A percentile compares a stretch with the other conserved stretches of the same genome.
Conservation (phyloP, 2,888 invertebrate genomes). For the Villa cingulata region DNA sequence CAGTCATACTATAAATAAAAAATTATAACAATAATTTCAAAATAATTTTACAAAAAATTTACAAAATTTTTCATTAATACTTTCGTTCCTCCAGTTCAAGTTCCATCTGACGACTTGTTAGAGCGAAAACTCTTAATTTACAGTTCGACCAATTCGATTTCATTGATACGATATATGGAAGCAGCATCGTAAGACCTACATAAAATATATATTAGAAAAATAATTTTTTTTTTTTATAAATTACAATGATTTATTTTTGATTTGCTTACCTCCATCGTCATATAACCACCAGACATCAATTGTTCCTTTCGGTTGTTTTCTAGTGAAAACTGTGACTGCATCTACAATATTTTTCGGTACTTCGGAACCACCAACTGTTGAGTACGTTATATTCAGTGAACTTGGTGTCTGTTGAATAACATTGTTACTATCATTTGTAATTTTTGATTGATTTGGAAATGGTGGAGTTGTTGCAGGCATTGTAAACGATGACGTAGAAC, state of each 20-base stretch:
- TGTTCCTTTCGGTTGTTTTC: constrained; percentile 63
- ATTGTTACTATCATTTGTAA: constrained; percentile 19
- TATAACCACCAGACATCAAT: constrained; percentile 96
- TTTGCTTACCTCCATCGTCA: constrained; percentile 64
- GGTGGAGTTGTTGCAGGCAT: constrained; percentile 27
- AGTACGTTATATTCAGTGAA: constrained; percentile 26
- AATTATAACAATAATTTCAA: not conserved
- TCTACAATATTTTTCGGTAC: constrained; percentile 52
- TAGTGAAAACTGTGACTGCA: constrained; percentile 59
- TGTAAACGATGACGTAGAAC: constrained; percentile 25
- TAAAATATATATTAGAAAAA: constrained; percentile 27
- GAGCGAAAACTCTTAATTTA: constrained; percentile 67
- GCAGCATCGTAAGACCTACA: constrained; percentile 57
- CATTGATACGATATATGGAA: constrained; percentile 74
- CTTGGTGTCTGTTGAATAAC: constrained; percentile 9
- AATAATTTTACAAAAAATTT: not conserved
- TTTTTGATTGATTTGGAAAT: constrained; percentile 27
- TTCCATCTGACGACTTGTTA: constrained; percentile 65
- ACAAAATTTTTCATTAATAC: constrained; percentile 36
- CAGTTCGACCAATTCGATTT: constrained; percentile 64
- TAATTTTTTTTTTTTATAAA: constrained; percentile 14
- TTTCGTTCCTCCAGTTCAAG: constrained; percentile 71
- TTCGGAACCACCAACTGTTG: constrained; percentile 44
- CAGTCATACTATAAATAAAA: constrained; percentile 62
- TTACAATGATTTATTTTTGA: not conserved